A percentile compares a stretch with the other conserved stretches of the same genome.
Evolutionary conservation across 1,140 invertebrate genomes (phyloP).

Genomic region (Pseudoatta argentina): DNA sequence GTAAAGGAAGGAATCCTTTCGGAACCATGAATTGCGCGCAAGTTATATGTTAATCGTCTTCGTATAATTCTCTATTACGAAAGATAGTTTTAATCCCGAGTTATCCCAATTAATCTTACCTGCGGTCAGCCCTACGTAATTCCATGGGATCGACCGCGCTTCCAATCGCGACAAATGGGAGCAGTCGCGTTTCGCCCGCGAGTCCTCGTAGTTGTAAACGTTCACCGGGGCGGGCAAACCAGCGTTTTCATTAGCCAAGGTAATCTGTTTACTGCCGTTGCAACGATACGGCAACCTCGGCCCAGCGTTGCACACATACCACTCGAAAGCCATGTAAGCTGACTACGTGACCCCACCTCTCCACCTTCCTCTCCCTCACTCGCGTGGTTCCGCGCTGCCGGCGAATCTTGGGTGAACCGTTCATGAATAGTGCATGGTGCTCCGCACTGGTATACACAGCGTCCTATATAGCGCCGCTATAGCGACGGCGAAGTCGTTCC

Average conservation of each 20-base stretch:
- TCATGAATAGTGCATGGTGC: constrained; percentile 75
- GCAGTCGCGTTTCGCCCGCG: constrained; percentile 42
- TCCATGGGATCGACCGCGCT: constrained; percentile 29
- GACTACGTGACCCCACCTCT: constrained; percentile 8
- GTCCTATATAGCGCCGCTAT: constrained; percentile 52
- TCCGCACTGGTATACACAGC: constrained; percentile 61
- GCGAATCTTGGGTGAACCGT: constrained; percentile 68
- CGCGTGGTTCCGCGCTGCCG: constrained; percentile 57
- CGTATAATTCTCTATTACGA: constrained; percentile 44
- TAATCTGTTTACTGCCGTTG: constrained; percentile 74
- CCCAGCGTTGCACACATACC: constrained; percentile 58
- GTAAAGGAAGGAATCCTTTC: background rate
- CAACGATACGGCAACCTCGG: constrained; percentile 63
- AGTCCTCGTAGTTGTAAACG: constrained; percentile 59
- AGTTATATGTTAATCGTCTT: constrained; percentile 5
- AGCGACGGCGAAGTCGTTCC: constrained; percentile 64
- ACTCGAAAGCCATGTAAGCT: constrained; percentile 58
- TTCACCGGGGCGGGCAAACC: constrained; percentile 25
- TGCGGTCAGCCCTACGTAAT: constrained; percentile 29
- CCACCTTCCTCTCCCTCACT: background rate
- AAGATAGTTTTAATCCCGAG: constrained; percentile 38
- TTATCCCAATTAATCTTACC: constrained; percentile 27
- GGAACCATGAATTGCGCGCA: background rate
- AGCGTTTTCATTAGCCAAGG: constrained; percentile 74
- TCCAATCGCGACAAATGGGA: constrained; percentile 57